Conservation (phyloP, 1,140 invertebrate species). For the Saccostrea glomerata region DNA sequence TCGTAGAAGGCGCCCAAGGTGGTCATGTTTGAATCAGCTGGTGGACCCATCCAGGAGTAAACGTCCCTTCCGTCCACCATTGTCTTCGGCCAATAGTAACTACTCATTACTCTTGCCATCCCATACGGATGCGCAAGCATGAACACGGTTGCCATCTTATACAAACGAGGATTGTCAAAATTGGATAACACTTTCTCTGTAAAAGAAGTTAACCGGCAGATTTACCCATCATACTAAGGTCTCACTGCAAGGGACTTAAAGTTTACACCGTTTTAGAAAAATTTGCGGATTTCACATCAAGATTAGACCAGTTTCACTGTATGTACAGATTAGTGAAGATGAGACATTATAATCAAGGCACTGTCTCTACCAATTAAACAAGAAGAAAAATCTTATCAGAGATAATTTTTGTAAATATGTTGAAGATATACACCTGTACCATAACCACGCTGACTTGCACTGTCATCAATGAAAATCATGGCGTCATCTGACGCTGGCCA, state of each 20-base stretch:
- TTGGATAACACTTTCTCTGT: neutral
- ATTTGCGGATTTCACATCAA: no score
- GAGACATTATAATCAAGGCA: no score
- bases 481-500: conserved; percentile 71
- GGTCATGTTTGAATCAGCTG: neutral
- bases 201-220: conserved; percentile 76
- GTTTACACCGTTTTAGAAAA: no score
- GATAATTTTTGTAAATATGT: no score
- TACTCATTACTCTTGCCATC: conserved; percentile 87
- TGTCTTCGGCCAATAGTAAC: conserved; percentile 78
- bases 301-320: no score
- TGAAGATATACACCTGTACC: conserved; percentile 18
- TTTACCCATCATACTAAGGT: no score
- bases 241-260: no score
- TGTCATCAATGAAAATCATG: conserved; percentile 79
- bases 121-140: conserved; percentile 88
- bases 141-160: conserved; percentile 87
- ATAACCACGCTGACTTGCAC: conserved; percentile 78
- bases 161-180: conserved; percentile 80
- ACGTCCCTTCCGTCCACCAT: neutral
- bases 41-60: neutral
- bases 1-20: neutral
- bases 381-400: no score
- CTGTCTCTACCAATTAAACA: no score
- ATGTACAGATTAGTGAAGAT: no score